Evolutionary conservation across 2,888 invertebrate species (phyloP).

Genomic region (Hanleya hanleyi): DNA sequence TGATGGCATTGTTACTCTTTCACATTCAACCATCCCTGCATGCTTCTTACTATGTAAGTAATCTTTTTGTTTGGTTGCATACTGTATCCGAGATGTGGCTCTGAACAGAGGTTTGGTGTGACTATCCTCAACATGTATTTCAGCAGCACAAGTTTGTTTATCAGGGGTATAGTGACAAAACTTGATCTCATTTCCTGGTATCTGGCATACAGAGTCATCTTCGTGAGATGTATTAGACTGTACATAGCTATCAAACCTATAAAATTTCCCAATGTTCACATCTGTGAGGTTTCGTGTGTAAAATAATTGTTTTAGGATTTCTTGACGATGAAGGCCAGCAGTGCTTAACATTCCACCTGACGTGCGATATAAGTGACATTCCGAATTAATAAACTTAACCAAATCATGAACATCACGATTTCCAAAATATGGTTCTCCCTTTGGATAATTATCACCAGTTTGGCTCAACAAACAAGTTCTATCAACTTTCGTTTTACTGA

Average conservation of each 20-base stretch:
- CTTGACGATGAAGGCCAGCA: slow-evolving; percentile 54
- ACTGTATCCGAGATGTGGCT: background rate
- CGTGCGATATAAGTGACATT: slow-evolving; percentile 53
- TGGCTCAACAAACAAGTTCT: slow-evolving; percentile 50
- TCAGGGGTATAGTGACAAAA: too few relatives aligned
- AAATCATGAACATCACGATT: slow-evolving; percentile 35
- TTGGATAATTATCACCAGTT: slow-evolving; percentile 9
- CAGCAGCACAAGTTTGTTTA: background rate
- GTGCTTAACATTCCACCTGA: slow-evolving; percentile 44
- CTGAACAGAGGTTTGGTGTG: background rate
- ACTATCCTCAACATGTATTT: slow-evolving; percentile 6
- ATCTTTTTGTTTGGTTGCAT: background rate
- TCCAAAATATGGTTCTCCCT: slow-evolving; percentile 7
- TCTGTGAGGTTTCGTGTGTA: slow-evolving; percentile 41
- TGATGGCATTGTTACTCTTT: slow-evolving; percentile 44
- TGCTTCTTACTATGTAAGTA: background rate
- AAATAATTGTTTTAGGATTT: slow-evolving; percentile 57
- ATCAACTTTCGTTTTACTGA: slow-evolving; percentile 39
- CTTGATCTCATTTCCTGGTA: background rate
- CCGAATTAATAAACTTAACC: slow-evolving; percentile 53
- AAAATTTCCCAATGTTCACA: slow-evolving; percentile 34
- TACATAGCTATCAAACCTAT: too few relatives aligned
- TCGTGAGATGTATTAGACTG: too few relatives aligned
- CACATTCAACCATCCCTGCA: slow-evolving; percentile 51
- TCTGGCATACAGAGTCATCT: background rate